Evolutionary conservation across 2,797 vertebrate species (phyloP).

Genomic region (Siniperca obscura): DNA sequence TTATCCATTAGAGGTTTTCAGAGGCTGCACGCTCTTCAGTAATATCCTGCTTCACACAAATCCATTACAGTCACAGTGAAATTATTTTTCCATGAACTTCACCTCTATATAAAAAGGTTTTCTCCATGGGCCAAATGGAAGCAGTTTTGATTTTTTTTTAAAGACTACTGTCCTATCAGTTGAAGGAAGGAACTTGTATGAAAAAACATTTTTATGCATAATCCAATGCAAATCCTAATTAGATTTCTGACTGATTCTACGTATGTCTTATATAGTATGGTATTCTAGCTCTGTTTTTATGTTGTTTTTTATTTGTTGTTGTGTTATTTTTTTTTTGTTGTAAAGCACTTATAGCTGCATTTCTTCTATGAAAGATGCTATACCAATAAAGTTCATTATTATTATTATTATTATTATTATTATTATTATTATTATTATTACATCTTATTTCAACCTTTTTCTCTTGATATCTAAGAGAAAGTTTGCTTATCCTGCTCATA

Average conservation of each 20-base stretch:
- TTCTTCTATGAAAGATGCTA: too few relatives aligned
- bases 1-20: slow-evolving; percentile 7
- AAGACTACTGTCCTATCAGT: background rate
- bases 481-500: background rate
- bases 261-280: too few relatives aligned
- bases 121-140: background rate
- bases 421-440: too few relatives aligned
- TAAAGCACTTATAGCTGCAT: too few relatives aligned
- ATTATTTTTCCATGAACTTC: background rate
- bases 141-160: background rate
- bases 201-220: too few relatives aligned
- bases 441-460: background rate
- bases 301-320: too few relatives aligned
- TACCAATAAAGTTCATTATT: too few relatives aligned
- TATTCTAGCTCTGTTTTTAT: background rate
- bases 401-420: too few relatives aligned
- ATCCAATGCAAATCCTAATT: background rate
- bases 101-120: background rate
- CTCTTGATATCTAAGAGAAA: background rate
- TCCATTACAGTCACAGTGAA: slow-evolving; percentile 5
- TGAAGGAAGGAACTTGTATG: background rate
- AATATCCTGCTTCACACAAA: slow-evolving; percentile 18
- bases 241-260: background rate
- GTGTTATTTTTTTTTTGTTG: too few relatives aligned
- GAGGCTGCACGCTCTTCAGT: background rate